Evolutionary conservation across 1,140 invertebrate genomes (phyloP), one percentile per base, ranked within the genome.

Genomic region (Zaprionus nigranus): DNA sequence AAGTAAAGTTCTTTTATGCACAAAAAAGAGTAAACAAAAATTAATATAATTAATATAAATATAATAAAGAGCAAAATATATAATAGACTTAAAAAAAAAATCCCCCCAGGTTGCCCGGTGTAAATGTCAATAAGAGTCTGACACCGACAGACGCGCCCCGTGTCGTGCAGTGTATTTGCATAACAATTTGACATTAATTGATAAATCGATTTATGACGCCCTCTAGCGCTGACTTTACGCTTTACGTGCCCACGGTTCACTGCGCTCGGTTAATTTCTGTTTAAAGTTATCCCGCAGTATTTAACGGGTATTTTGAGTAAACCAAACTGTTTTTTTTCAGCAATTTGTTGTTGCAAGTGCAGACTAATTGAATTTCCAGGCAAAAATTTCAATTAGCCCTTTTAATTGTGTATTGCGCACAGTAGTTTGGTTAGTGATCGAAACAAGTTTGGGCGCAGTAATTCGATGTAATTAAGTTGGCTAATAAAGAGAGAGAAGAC

Each of bases 301-400:
- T 81, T 56, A 65, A 22, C 24, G 24, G 43, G 30, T 46, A 64
- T 62, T 62, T 78, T 67, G 30, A 69, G 65, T 65, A 69, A 66
- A 69, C 73, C 73, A 56, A 74, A 67, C 64, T 58, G 78, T n/a
- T 60, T 17, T 22, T 40, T 46, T 17, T 0, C 7, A 20, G 12
- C 9, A 72, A 68, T 74, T 67, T 68, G 22, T 58, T 34, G 63
- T 60, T 24, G 43, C 15, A 40, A 40, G 46, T 7, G 3, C 15
- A 5, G 46, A 57, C 64, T 87, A 88, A 87, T 87, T 88, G 71
- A 65, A 88, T 79, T 87, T 57, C 56, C 43, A 61, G 17, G 61
- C 73, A 40, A 80, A 75, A 84, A 81, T 84, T 88, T 78, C 72
- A 88, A 87, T 87, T 88, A 87, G 84, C 61, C 40, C 34, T 60